Evolutionary conservation across 2,888 invertebrate genomes (phyloP).

Genomic region (Hylaea fasciaria): DNA sequence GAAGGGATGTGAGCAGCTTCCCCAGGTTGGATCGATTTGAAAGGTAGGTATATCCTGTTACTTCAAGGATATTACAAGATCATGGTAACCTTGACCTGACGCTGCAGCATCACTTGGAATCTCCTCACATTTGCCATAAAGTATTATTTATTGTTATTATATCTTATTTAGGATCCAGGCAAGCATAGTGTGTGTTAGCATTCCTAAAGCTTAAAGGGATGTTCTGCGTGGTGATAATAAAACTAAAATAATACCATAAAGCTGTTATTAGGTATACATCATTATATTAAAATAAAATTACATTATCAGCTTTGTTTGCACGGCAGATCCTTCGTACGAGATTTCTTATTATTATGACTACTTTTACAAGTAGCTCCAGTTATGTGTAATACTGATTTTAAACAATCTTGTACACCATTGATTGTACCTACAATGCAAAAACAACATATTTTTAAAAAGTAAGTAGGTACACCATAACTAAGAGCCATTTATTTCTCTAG

Average conservation of each 20-base stretch:
- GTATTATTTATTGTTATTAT: too few relatives aligned
- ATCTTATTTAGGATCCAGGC: too few relatives aligned
- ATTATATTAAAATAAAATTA: conserved; percentile 31
- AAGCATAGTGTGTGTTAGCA: too few relatives aligned
- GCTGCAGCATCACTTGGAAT: too few relatives aligned
- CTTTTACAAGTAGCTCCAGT: background rate
- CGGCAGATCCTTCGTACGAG: conserved; percentile 35
- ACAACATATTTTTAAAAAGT: background rate
- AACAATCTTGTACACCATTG: background rate
- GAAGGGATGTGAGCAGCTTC: too few relatives aligned
- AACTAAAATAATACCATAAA: background rate
- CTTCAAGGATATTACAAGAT: too few relatives aligned
- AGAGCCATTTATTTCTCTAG: background rate
- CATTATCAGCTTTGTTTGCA: conserved; percentile 38
- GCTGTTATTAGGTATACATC: conserved; percentile 6
- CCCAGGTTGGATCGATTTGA: too few relatives aligned
- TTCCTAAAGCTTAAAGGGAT: too few relatives aligned
- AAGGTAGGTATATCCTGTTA: too few relatives aligned
- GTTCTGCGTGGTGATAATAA: background rate
- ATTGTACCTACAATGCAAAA: too few relatives aligned
- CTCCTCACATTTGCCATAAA: too few relatives aligned
- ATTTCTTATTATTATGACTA: conserved; percentile 18
- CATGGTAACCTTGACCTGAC: too few relatives aligned
- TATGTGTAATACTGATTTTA: conserved; percentile 12
- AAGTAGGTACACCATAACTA: background rate